These are phyloP conservation scores for Drosophila repleta DNA, from an alignment of 1,140 invertebrate species.

Conservation along the genomic window DNA sequence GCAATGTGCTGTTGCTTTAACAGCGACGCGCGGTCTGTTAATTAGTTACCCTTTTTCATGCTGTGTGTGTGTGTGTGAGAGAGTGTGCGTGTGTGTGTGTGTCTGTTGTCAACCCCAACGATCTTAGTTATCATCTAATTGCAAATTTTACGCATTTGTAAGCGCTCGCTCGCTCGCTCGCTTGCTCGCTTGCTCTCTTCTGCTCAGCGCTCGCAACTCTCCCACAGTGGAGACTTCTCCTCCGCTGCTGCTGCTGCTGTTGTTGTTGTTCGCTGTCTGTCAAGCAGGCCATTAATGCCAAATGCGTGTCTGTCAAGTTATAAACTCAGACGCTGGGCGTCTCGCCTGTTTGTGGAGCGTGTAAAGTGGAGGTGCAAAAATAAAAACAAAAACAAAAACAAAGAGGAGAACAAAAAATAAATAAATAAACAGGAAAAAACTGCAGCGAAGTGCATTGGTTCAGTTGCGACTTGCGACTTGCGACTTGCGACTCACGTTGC, in stretches of 20 bases:
- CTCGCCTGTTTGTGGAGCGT: constrained; percentile 42
- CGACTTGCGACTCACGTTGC: constrained; percentile 63
- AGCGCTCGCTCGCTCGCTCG: constrained; percentile 14
- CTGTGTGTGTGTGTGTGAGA: constrained; percentile 3
- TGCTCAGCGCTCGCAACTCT: constrained; percentile 24
- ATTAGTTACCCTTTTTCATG: constrained; percentile 12
- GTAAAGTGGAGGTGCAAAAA: constrained; percentile 60
- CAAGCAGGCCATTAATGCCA: constrained; percentile 78
- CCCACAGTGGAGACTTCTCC: constrained; percentile 2
- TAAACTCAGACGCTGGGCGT: constrained; percentile 48
- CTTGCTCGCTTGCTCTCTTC: neutral
- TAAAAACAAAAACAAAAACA: constrained; percentile 14
- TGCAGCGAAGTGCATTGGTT: constrained; percentile 43
- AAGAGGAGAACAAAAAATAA: neutral
- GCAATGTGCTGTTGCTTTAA: neutral
- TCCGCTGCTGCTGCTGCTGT: too few species aligned
- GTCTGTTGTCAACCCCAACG: neutral
- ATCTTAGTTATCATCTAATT: constrained; percentile 51
- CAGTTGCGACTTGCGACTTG: constrained; percentile 29
- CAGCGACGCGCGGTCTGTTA: neutral
- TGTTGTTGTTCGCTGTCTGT: constrained; percentile 61
- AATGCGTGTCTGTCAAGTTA: constrained; percentile 82
- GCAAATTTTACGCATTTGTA: constrained; percentile 70
- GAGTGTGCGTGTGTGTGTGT: constrained; percentile 1
- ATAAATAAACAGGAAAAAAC: constrained; percentile 15